phyloP scores from a whole-genome alignment of 35 echinoderm and acorn worm species.

The Ptychodera flava region DNA sequence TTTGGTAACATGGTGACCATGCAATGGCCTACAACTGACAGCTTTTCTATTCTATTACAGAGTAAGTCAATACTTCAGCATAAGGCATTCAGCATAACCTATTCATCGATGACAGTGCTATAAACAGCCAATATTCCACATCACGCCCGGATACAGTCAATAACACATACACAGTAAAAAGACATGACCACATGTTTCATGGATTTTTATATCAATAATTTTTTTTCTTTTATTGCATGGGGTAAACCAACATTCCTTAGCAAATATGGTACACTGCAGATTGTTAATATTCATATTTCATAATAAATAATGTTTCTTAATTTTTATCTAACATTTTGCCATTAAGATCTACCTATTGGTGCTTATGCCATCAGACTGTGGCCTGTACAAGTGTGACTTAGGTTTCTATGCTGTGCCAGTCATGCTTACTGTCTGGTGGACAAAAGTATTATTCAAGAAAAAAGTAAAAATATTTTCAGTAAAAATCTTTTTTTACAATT shows the following conservation, averaged over 20 bases:
- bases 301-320: neutral
- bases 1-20: too few relatives aligned
- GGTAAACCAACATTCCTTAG: neutral
- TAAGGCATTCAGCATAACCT: neutral
- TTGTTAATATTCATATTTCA: neutral
- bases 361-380: neutral
- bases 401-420: neutral
- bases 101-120: neutral
- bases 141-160: too few relatives aligned
- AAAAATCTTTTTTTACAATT: neutral
- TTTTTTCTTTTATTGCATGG: conserved; percentile 2
- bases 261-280: neutral
- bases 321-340: neutral
- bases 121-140: neutral
- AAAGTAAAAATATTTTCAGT: neutral
- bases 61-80: neutral
- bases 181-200: neutral
- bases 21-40: neutral
- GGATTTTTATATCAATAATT: neutral
- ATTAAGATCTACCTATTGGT: neutral
- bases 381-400: neutral
- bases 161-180: neutral
- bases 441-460: neutral
- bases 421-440: neutral
- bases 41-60: neutral